phyloP scores from a whole-genome alignment of 2,113 vertebrate species.

The Lepus europaeus region DNA sequence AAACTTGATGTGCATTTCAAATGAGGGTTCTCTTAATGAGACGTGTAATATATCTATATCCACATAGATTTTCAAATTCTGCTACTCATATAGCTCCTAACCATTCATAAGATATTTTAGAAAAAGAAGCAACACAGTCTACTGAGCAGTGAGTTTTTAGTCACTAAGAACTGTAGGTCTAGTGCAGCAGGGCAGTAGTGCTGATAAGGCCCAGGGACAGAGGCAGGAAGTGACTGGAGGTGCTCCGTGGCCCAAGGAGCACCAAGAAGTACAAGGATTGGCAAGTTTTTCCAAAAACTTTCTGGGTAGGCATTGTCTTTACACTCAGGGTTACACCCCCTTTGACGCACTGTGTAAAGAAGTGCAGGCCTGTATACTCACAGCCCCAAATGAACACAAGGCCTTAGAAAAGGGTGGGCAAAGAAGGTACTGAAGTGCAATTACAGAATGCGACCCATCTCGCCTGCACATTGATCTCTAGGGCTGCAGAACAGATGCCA shows the following conservation, averaged over 20 bases:
- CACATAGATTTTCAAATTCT: background rate
- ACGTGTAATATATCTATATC: background rate
- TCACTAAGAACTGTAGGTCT: background rate
- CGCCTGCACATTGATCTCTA: background rate
- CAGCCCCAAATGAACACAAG: background rate
- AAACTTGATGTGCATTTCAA: background rate
- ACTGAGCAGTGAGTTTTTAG: background rate
- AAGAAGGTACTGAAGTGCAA: background rate
- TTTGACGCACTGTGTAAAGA: background rate
- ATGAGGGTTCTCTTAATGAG: background rate
- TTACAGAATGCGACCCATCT: background rate
- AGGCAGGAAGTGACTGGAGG: background rate
- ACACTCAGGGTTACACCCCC: background rate
- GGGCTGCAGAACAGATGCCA: background rate
- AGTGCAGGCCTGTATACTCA: background rate
- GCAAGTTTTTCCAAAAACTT: background rate
- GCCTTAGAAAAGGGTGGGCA: background rate
- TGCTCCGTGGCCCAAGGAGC: background rate
- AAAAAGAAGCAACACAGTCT: background rate
- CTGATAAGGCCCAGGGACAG: background rate
- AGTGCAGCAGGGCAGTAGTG: background rate
- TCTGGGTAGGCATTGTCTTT: background rate
- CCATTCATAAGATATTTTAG: background rate
- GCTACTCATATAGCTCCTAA: background rate
- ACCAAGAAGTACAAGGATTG: background rate